Evolutionary conservation across 2,113 vertebrate genomes (phyloP), one percentile per base, ranked within the genome.

Genomic region (Trogon surrucura): DNA sequence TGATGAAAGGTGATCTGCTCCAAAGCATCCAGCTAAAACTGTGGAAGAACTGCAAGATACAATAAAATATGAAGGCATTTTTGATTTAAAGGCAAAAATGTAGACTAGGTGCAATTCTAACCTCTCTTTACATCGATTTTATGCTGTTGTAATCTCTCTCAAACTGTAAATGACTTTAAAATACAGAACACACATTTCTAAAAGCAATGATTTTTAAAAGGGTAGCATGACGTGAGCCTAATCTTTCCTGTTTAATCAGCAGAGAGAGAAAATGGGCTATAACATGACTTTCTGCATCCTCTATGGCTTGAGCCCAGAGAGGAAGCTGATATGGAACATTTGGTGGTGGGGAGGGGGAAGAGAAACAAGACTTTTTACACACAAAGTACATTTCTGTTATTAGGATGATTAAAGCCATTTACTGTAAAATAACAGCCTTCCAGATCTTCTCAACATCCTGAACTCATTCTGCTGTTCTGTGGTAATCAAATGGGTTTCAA

Each of bases 361-460:
- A 50, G 47, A 86, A 90, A 67, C 10, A 47, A 16, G 36, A n/a
- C 2, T 57, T 83, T 80, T 64, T 67, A 19, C 12, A 25, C 26
- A 82, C 45, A 94, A 92, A 89, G 18, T n/a, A 75, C 51, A 38
- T 36, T 56, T 80, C 81, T 89, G 48, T 80, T 94, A 96, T 85
- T 70, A 80, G 78, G 22, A 36, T 87, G 66, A 93, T 85, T 96
- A 87, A 89, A 95, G 66, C 16, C 38, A 91, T 91, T 96, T 95
- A 82, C 54, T 47, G 62, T 75, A 85, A 80, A 95, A 85, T n/a
- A 96, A 72, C 58, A 91, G 58, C 54, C n/a, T 95, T 88, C 91
- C 96, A 91, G 84, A 93, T 82, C 66, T 58, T 87, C 87, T 85
- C 81, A 69, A 84, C 36, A 89, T 96, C 95, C 91, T 94, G 87